These are phyloP conservation scores for Rhagoletis zephyria DNA, from an alignment of 1,140 invertebrate genomes.

Conservation along the genomic window DNA sequence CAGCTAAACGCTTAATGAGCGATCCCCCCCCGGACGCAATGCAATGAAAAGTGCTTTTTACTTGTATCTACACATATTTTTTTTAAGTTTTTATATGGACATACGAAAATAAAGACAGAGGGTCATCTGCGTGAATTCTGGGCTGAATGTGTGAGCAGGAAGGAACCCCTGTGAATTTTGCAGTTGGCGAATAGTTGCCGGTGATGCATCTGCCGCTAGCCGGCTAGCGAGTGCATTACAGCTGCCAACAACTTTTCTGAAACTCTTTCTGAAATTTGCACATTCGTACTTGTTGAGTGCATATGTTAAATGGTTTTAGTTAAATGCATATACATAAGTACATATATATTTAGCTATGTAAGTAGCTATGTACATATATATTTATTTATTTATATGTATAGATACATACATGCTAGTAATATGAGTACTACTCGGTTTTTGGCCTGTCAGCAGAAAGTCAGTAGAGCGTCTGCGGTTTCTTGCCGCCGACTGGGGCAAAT, in stretches of 20 bases:
- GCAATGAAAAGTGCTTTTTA: too few relatives aligned
- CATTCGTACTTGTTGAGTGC: background rate
- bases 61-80: too few relatives aligned
- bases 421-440: constrained; percentile 7
- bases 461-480: constrained; percentile 11
- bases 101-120: background rate
- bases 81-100: too few relatives aligned
- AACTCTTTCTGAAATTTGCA: background rate
- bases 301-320: background rate
- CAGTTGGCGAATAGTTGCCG: background rate
- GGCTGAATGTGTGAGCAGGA: background rate
- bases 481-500: constrained; percentile 17
- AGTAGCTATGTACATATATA: background rate
- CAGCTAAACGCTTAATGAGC: too few relatives aligned
- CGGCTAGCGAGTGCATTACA: background rate
- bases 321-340: background rate
- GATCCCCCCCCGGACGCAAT: background rate
- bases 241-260: background rate
- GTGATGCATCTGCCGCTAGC: background rate
- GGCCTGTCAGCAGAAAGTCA: constrained; percentile 21
- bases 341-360: too few relatives aligned
- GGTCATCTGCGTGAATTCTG: background rate
- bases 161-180: background rate
- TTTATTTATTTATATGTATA: too few relatives aligned
- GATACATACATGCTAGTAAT: background rate